A percentile compares a stretch with the other conserved stretches of the same genome.
Conservation (phyloP, 2,888 invertebrate genomes). For the Boloria selene region DNA sequence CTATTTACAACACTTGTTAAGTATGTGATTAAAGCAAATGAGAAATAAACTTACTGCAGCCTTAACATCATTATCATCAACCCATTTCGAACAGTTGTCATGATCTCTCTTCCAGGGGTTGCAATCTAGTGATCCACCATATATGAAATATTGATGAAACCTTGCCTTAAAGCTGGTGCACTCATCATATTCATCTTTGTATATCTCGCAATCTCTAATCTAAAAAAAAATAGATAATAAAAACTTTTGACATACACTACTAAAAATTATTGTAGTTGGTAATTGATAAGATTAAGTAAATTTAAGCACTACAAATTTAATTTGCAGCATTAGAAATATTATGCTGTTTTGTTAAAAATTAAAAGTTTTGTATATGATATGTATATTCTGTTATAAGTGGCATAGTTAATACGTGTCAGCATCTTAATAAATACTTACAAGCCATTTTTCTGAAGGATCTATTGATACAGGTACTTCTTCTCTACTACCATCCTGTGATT, state of each 20-base stretch:
- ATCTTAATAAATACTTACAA: constrained; percentile 51
- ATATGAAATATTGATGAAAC: constrained; percentile 93
- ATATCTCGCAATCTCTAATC: constrained; percentile 91
- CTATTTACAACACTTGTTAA: neutral
- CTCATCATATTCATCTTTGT: constrained; percentile 91
- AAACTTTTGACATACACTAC: neutral
- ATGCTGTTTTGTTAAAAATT: too few species aligned
- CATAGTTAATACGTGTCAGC: neutral
- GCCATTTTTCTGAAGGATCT: constrained; percentile 61
- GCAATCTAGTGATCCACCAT: constrained; percentile 88
- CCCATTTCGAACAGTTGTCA: constrained; percentile 88
- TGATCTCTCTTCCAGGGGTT: constrained; percentile 90
- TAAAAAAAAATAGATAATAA: constrained; percentile 58
- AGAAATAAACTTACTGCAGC: constrained; percentile 84
- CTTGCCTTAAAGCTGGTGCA: constrained; percentile 88
- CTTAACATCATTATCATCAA: constrained; percentile 81
- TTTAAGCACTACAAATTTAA: too few species aligned
- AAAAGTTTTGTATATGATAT: too few species aligned
- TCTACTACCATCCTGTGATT: constrained; percentile 12
- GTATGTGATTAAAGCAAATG: neutral
- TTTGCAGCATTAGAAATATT: too few species aligned
- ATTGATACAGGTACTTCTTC: constrained; percentile 35
- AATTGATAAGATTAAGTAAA: too few species aligned
- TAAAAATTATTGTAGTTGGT: too few species aligned
- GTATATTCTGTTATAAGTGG: neutral